A percentile compares a stretch with the other conserved stretches of the same genome.
phyloP scores from a whole-genome alignment of 64 coral and sea anemone species.

The Pocillopora verrucosa region DNA sequence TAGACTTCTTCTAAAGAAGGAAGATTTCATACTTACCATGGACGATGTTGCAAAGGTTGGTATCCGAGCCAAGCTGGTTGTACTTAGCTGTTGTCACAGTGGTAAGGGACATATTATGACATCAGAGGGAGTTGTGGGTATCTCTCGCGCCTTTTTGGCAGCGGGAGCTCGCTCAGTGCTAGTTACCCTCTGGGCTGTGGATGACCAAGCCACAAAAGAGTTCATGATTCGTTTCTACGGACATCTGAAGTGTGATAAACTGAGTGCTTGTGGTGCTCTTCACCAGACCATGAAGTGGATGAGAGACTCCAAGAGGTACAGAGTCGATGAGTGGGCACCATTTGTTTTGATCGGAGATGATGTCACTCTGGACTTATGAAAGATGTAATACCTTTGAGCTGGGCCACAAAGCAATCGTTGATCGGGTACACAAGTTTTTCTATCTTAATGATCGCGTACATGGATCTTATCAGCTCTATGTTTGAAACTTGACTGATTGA shows the following conservation, averaged over 20 bases:
- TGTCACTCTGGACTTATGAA: background rate
- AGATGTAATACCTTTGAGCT: too few species aligned
- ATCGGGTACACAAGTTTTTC: too few species aligned
- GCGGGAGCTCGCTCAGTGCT: conserved; percentile 5
- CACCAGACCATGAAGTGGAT: conserved; percentile 5
- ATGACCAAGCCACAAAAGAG: background rate
- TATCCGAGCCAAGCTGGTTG: background rate
- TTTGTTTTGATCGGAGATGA: conserved; percentile 19
- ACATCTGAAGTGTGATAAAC: background rate
- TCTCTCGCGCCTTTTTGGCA: background rate
- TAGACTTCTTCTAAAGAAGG: background rate
- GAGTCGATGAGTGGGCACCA: background rate
- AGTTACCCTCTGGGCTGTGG: background rate
- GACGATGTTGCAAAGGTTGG: background rate
- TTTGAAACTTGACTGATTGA: too few species aligned
- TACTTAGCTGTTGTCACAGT: conserved; percentile 11
- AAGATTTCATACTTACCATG: conserved; percentile 6
- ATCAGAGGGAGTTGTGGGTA: conserved; percentile 4
- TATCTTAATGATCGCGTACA: too few species aligned
- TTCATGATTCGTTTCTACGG: conserved; percentile 1
- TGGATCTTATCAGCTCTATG: too few species aligned
- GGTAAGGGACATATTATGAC: background rate
- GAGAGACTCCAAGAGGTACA: background rate
- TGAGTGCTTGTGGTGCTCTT: conserved; percentile 17
- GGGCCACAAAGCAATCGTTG: too few species aligned